Conservation (phyloP, 2,113 vertebrate genomes). For the Petromus typicus region DNA sequence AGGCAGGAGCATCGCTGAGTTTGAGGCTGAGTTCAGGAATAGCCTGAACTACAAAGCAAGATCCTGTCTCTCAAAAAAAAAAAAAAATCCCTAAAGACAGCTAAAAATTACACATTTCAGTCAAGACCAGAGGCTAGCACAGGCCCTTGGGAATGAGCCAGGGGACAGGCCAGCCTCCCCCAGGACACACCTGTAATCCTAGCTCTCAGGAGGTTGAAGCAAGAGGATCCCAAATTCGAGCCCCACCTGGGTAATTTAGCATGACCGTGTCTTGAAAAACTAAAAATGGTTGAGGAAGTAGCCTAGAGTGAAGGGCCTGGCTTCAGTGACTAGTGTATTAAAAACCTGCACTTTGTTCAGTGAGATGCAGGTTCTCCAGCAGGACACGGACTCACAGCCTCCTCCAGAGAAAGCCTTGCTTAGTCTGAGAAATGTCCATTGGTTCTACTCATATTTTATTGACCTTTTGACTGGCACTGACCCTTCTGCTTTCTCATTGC, state of each 20-base stretch:
- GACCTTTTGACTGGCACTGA: not conserved
- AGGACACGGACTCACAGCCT: not conserved
- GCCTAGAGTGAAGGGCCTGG: not conserved
- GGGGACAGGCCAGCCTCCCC: not conserved
- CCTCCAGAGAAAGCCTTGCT: not conserved
- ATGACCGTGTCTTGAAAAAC: not conserved
- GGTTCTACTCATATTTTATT: not conserved
- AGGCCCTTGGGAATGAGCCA: not conserved
- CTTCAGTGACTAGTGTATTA: not conserved
- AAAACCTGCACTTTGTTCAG: not conserved
- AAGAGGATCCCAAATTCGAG: not conserved
- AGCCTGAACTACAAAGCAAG: no score
- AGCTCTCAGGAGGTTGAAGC: not conserved
- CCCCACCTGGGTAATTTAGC: not conserved
- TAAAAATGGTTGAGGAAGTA: not conserved
- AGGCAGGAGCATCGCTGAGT: no score
- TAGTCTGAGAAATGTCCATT: not conserved
- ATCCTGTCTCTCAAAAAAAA: no score
- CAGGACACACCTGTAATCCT: not conserved
- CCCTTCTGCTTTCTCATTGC: slow-evolving; percentile 58
- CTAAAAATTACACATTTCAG: slow-evolving; percentile 6
- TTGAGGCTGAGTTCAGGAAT: no score
- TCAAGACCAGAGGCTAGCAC: not conserved
- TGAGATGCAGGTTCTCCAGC: not conserved
- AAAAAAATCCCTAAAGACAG: no score